Percentiles rank a stretch among this genome's conserved stretches.
These are phyloP conservation scores for Atractosteus spatula DNA, from an alignment of 2,113 vertebrate genomes.

Conservation along the genomic window DNA sequence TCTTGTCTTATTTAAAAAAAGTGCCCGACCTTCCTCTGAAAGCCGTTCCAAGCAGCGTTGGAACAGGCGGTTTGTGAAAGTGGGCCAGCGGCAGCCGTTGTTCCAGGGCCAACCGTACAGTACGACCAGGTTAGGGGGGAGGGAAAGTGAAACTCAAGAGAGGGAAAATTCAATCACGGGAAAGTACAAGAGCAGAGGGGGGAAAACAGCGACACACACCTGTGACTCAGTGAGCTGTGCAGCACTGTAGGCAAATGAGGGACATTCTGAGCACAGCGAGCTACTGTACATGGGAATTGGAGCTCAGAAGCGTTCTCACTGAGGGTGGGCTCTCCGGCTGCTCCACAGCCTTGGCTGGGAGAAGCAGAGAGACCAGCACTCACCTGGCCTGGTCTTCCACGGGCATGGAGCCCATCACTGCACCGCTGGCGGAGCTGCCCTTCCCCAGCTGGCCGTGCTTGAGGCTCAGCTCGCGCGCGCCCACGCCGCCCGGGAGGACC, in stretches of 20 bases:
- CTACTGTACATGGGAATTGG: constrained; percentile 29
- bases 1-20: neutral
- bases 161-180: constrained; percentile 45
- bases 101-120: neutral
- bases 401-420: constrained; percentile 18
- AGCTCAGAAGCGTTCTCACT: neutral
- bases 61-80: neutral
- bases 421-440: constrained; percentile 28
- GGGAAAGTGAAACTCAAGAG: constrained; percentile 29
- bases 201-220: constrained; percentile 27
- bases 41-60: too few species aligned
- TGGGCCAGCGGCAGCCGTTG: too few species aligned
- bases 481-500: constrained; percentile 20
- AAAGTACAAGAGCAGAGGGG: constrained; percentile 47
- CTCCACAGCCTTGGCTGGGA: too few species aligned
- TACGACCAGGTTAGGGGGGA: constrained; percentile 22
- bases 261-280: constrained; percentile 28
- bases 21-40: neutral
- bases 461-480: constrained; percentile 24
- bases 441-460: constrained; percentile 41
- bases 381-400: neutral
- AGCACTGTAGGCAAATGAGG: constrained; percentile 44
- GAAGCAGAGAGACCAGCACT: neutral
- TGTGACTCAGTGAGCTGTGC: constrained; percentile 51
- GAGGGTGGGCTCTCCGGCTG: too few species aligned